These are phyloP conservation scores for Pelosia muscerda DNA, from an alignment of 2,888 invertebrate species.

Conservation along the genomic window DNA sequence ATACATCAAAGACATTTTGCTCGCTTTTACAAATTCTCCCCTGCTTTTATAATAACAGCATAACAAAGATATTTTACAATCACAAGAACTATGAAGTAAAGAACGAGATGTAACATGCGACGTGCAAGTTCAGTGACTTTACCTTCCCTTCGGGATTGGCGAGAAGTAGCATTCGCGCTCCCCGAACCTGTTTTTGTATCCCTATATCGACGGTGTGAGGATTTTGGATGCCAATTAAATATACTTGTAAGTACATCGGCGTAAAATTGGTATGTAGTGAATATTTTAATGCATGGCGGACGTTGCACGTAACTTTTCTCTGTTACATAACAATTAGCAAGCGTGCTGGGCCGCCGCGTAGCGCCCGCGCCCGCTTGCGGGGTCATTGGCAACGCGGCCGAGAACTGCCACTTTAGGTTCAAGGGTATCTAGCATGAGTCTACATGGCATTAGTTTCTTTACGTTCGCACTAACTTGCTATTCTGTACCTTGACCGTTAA, in stretches of 20 bases:
- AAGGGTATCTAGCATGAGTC: conserved; percentile 81
- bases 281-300: conserved; percentile 67
- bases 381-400: conserved; percentile 88
- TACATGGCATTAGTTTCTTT: conserved; percentile 78
- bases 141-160: conserved; percentile 80
- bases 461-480: conserved; percentile 41
- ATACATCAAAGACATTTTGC: conserved; percentile 43
- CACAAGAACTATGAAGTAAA: conserved; percentile 81
- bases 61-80: conserved; percentile 77
- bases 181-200: conserved; percentile 82
- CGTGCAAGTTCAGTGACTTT: conserved; percentile 84
- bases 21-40: conserved; percentile 49
- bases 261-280: conserved; percentile 67
- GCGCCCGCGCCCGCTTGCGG: conserved; percentile 86
- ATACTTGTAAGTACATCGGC: conserved; percentile 55
- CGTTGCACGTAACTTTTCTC: conserved; percentile 71
- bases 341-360: conserved; percentile 63
- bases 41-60: conserved; percentile 60
- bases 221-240: conserved; percentile 67
- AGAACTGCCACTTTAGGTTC: conserved; percentile 87
- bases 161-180: conserved; percentile 80
- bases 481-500: conserved; percentile 5
- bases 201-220: conserved; percentile 68
- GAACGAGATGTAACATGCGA: conserved; percentile 78
- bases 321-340: conserved; percentile 85